Evolutionary conservation across 1,140 invertebrate genomes (phyloP), one percentile per base, ranked within the genome.

Genomic region (Scaptodrosophila lebanonensis): DNA sequence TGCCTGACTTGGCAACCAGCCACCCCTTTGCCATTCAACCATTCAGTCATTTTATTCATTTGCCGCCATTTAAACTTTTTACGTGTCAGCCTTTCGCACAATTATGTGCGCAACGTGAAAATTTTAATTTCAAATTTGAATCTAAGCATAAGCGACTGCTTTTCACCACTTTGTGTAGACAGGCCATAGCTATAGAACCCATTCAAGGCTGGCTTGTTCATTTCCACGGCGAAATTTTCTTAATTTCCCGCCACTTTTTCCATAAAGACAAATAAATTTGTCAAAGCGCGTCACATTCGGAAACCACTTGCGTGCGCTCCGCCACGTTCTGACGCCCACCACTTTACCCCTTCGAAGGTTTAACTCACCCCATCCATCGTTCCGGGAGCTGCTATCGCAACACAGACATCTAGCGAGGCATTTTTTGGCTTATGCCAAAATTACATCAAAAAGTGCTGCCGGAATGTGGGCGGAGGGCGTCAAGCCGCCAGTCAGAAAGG

Each of bases 101-200:
- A 58, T 58, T 50, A 58, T 58, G 45, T 58, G 25, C 49, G 54
- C 40, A 45, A 25, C 22, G 22, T 50, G 36, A 50, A 58, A 49
- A 60, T 60, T 60, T 49, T 60, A 60, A 60, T 60, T 60, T 60
- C 25, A 51, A 60, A 60, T 27, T 54, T 29, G 29, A 54, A 52
- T 52, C 13, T 38, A 4, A 38, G 13, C 35, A 13, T n/a, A n/a
- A 8, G 32, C n/a, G n/a, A n/a, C n/a, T n/a, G n/a, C n/a, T n/a
- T n/a, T n/a, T n/a, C n/a, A n/a, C n/a, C n/a, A n/a, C n/a, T n/a
- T n/a, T n/a, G n/a, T n/a, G n/a, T n/a, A n/a, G n/a, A n/a, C n/a
- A n/a, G n/a, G n/a, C n/a, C n/a, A n/a, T n/a, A n/a, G n/a, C n/a
- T n/a, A n/a, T n/a, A n/a, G n/a, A n/a, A n/a, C n/a, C n/a, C n/a